phyloP scores from a whole-genome alignment of 53 echinoderm and acorn worm genomes.

The Hippasteria phrygiana region DNA sequence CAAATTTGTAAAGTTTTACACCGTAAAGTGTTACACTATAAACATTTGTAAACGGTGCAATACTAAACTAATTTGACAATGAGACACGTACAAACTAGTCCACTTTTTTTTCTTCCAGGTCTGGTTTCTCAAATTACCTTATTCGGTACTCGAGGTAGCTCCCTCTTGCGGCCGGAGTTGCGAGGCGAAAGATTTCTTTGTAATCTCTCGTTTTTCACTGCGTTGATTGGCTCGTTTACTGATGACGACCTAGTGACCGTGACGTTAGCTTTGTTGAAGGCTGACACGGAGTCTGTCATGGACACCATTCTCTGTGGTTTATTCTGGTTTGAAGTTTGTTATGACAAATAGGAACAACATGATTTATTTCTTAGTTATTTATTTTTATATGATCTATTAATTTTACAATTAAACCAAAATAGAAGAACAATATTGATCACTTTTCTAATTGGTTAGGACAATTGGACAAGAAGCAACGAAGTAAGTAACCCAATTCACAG shows the following conservation, averaged over 20 bases:
- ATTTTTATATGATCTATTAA: not conserved
- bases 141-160: conserved; percentile 79
- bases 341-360: not conserved
- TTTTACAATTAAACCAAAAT: not conserved
- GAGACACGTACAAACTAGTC: too few species aligned
- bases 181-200: conserved; percentile 66
- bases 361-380: not conserved
- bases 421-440: too few species aligned
- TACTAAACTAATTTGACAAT: too few species aligned
- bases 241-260: conserved; percentile 60
- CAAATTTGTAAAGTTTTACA: not conserved
- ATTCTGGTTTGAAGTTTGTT: not conserved
- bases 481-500: too few species aligned
- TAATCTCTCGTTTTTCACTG: conserved; percentile 25
- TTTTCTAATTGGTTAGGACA: too few species aligned
- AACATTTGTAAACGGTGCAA: too few species aligned
- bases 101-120: too few species aligned
- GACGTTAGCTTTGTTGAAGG: conserved; percentile 32
- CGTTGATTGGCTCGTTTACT: conserved; percentile 51
- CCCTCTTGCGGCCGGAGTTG: conserved; percentile 77
- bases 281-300: conserved; percentile 40
- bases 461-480: too few species aligned
- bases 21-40: too few species aligned
- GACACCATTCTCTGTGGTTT: conserved; percentile 22
- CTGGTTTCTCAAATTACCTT: too few species aligned